Conservation (phyloP, 2,797 vertebrate species). For the Pteropus rufus region DNA sequence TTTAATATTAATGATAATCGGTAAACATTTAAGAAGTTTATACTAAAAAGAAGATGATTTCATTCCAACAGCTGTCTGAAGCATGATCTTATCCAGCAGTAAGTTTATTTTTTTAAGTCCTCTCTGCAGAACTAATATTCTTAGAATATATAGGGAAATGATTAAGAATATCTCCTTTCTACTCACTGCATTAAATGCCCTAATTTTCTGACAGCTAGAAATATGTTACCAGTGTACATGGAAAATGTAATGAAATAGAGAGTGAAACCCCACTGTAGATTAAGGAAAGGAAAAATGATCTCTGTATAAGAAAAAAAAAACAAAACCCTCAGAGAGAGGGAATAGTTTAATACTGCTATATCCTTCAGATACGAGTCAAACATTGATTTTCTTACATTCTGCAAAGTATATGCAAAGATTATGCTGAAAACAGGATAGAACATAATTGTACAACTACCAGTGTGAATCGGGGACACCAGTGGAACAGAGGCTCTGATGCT, state of each 20-base stretch:
- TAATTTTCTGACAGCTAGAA: slow-evolving; percentile 63
- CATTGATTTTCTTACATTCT: slow-evolving; percentile 72
- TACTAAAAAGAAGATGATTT: slow-evolving; percentile 51
- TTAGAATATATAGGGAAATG: slow-evolving; percentile 50
- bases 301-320: slow-evolving; percentile 42
- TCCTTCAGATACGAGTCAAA: slow-evolving; percentile 47
- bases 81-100: background rate
- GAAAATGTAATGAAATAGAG: slow-evolving; percentile 38
- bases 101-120: background rate
- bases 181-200: slow-evolving; percentile 44
- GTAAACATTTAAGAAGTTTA: slow-evolving; percentile 55
- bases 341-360: slow-evolving; percentile 59
- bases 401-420: slow-evolving; percentile 76
- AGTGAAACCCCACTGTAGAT: slow-evolving; percentile 51
- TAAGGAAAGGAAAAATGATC: background rate
- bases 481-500: slow-evolving; percentile 53
- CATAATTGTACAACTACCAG: slow-evolving; percentile 72
- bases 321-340: slow-evolving; percentile 47
- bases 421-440: slow-evolving; percentile 75
- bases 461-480: slow-evolving; percentile 63
- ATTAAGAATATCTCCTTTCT: slow-evolving; percentile 65
- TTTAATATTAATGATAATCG: slow-evolving; percentile 56
- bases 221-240: slow-evolving; percentile 41
- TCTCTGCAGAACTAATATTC: slow-evolving; percentile 54
- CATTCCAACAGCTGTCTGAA: slow-evolving; percentile 48